Conservation (phyloP, 2,797 vertebrate species). For the Paramormyrops hopkinsi region DNA sequence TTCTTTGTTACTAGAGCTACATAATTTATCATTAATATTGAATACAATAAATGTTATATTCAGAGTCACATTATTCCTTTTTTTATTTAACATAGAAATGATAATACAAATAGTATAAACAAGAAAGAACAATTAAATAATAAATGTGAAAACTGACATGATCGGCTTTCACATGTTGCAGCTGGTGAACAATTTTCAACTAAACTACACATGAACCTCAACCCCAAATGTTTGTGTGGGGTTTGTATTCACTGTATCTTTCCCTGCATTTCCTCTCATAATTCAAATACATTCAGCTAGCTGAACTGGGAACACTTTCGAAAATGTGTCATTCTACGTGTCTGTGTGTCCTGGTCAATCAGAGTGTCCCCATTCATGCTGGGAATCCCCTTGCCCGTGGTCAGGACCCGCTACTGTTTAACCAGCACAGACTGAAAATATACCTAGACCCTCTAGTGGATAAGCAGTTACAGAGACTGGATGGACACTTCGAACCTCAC, state of each 20-base stretch:
- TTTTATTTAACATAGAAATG: neutral
- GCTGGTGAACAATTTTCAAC: neutral
- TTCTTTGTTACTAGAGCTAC: neutral
- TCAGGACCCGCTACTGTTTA: neutral
- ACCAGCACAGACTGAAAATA: neutral
- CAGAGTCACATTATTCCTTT: neutral
- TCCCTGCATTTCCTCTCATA: neutral
- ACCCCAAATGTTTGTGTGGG: neutral
- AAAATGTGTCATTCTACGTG: neutral
- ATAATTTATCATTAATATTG: neutral
- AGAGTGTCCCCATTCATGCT: neutral
- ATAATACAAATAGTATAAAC: neutral
- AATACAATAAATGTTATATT: neutral
- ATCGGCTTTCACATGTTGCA: neutral
- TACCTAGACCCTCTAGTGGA: neutral
- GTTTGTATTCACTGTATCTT: neutral
- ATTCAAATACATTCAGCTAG: neutral
- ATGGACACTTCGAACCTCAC: neutral
- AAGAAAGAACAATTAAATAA: neutral
- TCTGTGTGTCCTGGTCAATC: neutral
- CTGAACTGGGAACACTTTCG: neutral
- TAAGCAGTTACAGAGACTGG: neutral
- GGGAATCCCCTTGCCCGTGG: neutral
- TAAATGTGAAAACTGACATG: neutral
- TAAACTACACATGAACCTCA: neutral